A percentile compares a stretch with the other conserved stretches of the same genome.
Conservation (phyloP, 2,797 vertebrate species). For the Galago senegalensis region DNA sequence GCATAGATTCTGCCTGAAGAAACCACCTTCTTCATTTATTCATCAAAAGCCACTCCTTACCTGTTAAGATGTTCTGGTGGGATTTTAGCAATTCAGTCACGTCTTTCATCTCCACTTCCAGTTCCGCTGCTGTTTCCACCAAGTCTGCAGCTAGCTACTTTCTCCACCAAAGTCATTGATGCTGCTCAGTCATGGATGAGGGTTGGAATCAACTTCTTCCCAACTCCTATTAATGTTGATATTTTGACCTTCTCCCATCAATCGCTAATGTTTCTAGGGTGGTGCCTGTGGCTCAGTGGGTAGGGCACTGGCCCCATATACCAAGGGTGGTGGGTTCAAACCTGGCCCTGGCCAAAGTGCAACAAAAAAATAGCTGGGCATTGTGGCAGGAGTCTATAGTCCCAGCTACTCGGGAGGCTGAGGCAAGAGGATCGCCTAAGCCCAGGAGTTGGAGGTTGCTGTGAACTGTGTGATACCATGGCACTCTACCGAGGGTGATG, state of each 20-base stretch:
- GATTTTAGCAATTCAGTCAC: not conserved
- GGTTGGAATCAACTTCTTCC: not conserved
- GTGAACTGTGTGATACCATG: too few species aligned
- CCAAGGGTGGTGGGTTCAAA: too few species aligned
- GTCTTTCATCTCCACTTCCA: not conserved
- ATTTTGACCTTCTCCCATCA: not conserved
- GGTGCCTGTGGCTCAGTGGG: too few species aligned
- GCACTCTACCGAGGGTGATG: too few species aligned
- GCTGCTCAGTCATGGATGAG: not conserved
- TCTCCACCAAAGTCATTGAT: not conserved
- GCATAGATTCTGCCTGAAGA: not conserved
- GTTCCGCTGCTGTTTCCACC: not conserved
- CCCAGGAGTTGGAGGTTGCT: too few species aligned
- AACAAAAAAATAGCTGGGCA: too few species aligned
- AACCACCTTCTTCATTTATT: not conserved
- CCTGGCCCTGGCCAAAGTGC: too few species aligned
- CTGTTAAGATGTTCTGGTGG: not conserved
- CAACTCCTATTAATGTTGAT: not conserved
- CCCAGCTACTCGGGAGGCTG: too few species aligned
- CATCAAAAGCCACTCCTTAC: not conserved
- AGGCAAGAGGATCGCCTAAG: too few species aligned
- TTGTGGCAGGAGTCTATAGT: too few species aligned
- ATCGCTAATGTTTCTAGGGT: too few species aligned
- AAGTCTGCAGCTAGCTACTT: not conserved
- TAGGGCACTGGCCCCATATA: too few species aligned